A percentile compares a stretch with the other conserved stretches of the same genome.
phyloP scores from a whole-genome alignment of 2,797 vertebrate genomes.

The Synanceia verrucosa region DNA sequence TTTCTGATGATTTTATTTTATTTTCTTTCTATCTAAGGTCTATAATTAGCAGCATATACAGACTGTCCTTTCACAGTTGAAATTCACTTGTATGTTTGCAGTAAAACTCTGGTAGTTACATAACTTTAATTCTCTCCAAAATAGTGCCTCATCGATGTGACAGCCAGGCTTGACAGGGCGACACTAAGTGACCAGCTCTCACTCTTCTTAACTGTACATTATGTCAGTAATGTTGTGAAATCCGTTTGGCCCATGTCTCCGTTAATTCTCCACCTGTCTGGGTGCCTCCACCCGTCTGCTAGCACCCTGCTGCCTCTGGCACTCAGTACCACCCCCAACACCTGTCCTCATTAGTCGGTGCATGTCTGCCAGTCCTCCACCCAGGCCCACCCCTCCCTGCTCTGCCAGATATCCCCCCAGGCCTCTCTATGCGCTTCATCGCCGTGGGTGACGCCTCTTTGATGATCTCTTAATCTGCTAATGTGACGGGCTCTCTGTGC shows the following conservation, averaged over 20 bases:
- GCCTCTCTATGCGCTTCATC: slow-evolving; percentile 27
- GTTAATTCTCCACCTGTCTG: slow-evolving; percentile 19
- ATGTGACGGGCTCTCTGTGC: slow-evolving; percentile 27
- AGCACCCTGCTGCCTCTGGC: slow-evolving; percentile 11
- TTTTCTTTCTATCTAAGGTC: too few relatives aligned
- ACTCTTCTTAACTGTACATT: neutral
- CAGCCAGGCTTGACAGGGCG: neutral
- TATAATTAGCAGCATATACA: neutral
- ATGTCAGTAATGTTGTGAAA: neutral
- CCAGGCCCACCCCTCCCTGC: neutral
- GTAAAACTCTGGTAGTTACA: neutral
- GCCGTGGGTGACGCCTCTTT: slow-evolving; percentile 31
- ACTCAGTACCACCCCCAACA: slow-evolving; percentile 5
- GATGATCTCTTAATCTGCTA: slow-evolving; percentile 39
- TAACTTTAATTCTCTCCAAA: too few relatives aligned
- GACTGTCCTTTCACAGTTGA: fast-evolving
- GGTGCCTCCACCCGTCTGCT: slow-evolving; percentile 5
- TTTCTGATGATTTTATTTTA: too few relatives aligned
- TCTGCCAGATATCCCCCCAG: slow-evolving; percentile 8
- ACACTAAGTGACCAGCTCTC: neutral
- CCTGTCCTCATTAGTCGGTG: slow-evolving; percentile 48
- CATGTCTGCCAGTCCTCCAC: slow-evolving; percentile 26
- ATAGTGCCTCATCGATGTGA: neutral
- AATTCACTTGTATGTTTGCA: neutral
- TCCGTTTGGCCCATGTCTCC: neutral